phyloP scores from a whole-genome alignment of 2,113 vertebrate species.

The Odobenus rosmarus region DNA sequence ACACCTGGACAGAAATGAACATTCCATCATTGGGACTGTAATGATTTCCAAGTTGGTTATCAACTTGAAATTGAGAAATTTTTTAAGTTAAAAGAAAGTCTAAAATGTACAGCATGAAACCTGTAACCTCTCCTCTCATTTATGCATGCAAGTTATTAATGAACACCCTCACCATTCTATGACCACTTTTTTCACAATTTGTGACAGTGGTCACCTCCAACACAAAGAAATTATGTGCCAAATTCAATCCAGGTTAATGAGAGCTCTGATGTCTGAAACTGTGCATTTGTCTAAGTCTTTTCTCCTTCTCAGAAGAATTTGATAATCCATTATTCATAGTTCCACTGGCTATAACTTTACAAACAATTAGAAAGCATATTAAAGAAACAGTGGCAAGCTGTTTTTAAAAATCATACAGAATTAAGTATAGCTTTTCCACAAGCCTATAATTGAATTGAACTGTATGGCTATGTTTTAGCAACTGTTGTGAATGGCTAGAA shows the following conservation, averaged over 20 bases:
- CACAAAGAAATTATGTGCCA: neutral
- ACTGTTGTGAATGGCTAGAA: neutral
- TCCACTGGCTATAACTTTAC: neutral
- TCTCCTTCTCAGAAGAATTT: neutral
- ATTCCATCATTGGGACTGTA: neutral
- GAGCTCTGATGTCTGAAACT: neutral
- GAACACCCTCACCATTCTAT: neutral
- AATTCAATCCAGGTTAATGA: neutral
- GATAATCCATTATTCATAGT: neutral
- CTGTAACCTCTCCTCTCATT: neutral
- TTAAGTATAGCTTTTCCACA: neutral
- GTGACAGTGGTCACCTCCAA: neutral
- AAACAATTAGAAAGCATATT: neutral
- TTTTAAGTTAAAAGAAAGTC: neutral
- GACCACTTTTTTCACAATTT: neutral
- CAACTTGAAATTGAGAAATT: constrained; percentile 5
- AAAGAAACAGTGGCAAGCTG: neutral
- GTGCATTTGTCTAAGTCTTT: neutral
- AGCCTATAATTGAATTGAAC: neutral
- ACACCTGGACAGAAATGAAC: neutral
- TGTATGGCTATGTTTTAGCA: neutral
- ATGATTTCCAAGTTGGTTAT: neutral
- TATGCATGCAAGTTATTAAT: neutral
- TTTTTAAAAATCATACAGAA: neutral
- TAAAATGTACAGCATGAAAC: neutral